Percentiles rank a stretch among this genome's conserved stretches.
phyloP scores from a whole-genome alignment of 2,888 invertebrate genomes.

The Epiperipatus broadwayi region DNA sequence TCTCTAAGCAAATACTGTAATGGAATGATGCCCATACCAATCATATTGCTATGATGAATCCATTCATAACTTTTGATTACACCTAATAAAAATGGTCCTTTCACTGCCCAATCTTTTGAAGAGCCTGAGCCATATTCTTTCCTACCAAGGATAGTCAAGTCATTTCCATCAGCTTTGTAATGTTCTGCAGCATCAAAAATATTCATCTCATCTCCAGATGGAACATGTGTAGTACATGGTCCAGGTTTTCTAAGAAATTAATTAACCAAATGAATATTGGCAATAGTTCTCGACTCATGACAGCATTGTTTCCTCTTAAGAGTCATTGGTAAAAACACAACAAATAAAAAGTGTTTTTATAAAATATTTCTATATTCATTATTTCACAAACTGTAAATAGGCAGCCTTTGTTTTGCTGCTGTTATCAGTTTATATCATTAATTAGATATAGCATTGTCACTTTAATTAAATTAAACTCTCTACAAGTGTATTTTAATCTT shows the following conservation, averaged over 20 bases:
- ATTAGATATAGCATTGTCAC: no score
- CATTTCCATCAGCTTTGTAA: constrained; percentile 52
- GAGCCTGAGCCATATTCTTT: constrained; percentile 95
- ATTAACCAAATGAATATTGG: constrained; percentile 87
- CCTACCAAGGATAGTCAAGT: constrained; percentile 70
- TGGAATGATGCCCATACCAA: constrained; percentile 94
- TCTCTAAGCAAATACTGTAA: constrained; percentile 67
- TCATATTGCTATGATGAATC: constrained; percentile 89
- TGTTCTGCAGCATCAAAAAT: constrained; percentile 82
- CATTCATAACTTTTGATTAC: constrained; percentile 94
- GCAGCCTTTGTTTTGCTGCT: no score
- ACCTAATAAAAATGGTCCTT: constrained; percentile 87
- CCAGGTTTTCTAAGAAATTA: constrained; percentile 59
- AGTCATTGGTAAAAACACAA: no score
- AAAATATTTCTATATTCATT: no score
- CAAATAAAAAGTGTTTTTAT: no score
- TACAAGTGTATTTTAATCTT: no score
- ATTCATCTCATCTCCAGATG: constrained; percentile 73
- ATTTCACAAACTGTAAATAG: no score
- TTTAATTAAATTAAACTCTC: no score
- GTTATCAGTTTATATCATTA: no score
- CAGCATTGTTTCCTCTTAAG: constrained; percentile 92
- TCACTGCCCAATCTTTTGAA: constrained; percentile 99
- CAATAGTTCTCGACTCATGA: constrained; percentile 94
- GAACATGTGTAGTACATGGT: constrained; percentile 66